phyloP scores from a whole-genome alignment of 2,113 vertebrate species.

The Penelope pileata region DNA sequence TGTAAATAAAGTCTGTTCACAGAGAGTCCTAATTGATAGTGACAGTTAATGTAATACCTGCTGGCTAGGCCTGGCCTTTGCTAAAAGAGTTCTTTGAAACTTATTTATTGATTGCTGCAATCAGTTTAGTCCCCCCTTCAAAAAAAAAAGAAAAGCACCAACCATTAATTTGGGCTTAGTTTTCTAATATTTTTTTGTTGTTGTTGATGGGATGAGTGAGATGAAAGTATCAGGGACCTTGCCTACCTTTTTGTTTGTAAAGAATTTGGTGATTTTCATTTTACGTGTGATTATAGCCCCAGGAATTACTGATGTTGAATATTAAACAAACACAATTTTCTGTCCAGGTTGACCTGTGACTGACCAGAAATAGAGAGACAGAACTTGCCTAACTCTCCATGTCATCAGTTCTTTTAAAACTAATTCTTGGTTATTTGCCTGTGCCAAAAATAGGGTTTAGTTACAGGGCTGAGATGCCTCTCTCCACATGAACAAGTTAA shows the following conservation, averaged over 20 bases:
- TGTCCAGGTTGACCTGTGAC: not conserved
- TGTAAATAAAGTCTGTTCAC: slow-evolving; percentile 59
- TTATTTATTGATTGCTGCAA: slow-evolving; percentile 39
- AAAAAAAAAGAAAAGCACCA: not conserved
- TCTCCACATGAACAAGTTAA: not conserved
- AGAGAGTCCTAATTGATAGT: slow-evolving; percentile 41
- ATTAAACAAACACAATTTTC: not conserved
- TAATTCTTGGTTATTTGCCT: not conserved
- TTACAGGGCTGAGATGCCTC: not conserved
- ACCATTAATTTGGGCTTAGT: not conserved
- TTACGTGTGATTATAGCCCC: not conserved
- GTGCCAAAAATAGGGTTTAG: not conserved
- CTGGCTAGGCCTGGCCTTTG: slow-evolving; percentile 1
- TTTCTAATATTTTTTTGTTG: not conserved
- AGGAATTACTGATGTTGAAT: not conserved
- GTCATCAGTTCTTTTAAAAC: not conserved
- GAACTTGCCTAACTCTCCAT: not conserved
- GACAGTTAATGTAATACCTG: slow-evolving; percentile 58
- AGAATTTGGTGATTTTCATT: not conserved
- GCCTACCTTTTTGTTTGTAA: not conserved
- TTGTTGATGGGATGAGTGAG: not conserved
- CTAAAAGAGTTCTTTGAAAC: slow-evolving; percentile 55
- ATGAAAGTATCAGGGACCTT: not conserved
- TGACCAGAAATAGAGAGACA: not conserved
- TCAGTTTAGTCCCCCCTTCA: not conserved